These are phyloP conservation scores for Spilarctia lutea DNA, from an alignment of 2,888 invertebrate genomes.

Conservation along the genomic window DNA sequence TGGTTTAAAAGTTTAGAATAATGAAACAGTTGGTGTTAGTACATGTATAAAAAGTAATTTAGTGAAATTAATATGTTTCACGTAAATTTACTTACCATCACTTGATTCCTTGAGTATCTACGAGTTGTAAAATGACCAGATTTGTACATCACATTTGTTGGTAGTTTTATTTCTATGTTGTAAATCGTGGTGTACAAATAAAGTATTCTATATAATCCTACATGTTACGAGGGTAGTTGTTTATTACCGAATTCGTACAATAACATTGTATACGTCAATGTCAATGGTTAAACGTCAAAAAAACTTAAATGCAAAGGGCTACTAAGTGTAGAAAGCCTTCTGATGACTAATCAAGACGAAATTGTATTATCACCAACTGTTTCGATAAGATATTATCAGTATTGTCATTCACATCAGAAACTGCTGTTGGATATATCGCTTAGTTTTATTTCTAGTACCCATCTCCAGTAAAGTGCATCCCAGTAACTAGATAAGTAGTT, in stretches of 20 bases:
- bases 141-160: too few species aligned
- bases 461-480: slow-evolving; percentile 82
- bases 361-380: slow-evolving; percentile 28
- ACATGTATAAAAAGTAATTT: neutral
- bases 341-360: too few species aligned
- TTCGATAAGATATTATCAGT: slow-evolving; percentile 56
- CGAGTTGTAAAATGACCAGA: too few species aligned
- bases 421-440: slow-evolving; percentile 67
- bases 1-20: slow-evolving; percentile 41
- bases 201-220: too few species aligned
- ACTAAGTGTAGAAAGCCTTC: neutral
- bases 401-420: slow-evolving; percentile 72
- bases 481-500: slow-evolving; percentile 79
- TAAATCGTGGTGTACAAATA: too few species aligned
- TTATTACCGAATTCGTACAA: neutral
- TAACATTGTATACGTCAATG: neutral
- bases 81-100: neutral
- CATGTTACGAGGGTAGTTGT: neutral
- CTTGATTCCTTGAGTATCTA: too few species aligned
- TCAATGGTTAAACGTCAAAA: neutral
- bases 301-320: neutral
- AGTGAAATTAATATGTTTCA: neutral
- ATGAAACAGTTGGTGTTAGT: slow-evolving; percentile 31
- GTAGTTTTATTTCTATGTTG: neutral
- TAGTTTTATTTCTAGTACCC: slow-evolving; percentile 61